Conservation (phyloP, 1,140 invertebrate genomes). For the Oryctes rhinoceros region DNA sequence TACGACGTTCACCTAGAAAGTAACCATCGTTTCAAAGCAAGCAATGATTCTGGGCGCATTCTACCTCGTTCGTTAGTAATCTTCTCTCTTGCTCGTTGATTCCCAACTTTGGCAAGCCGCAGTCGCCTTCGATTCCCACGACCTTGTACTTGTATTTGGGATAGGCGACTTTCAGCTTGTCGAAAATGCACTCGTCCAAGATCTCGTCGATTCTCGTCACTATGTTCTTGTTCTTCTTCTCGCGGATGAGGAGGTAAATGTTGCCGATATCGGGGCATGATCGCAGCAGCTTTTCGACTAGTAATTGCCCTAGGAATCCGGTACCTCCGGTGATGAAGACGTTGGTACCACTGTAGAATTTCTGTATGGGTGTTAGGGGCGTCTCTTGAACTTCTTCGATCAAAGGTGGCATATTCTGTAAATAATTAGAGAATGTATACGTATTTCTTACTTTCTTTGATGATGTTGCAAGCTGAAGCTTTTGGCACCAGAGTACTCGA, state of each 20-base stretch:
- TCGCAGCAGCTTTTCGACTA: slow-evolving; percentile 84
- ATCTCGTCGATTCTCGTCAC: slow-evolving; percentile 69
- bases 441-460: no score
- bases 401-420: slow-evolving; percentile 17
- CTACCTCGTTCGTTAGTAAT: slow-evolving; percentile 68
- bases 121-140: slow-evolving; percentile 71
- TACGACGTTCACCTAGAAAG: slow-evolving; percentile 7
- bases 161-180: slow-evolving; percentile 48
- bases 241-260: slow-evolving; percentile 80
- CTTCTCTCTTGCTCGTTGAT: slow-evolving; percentile 68
- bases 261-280: slow-evolving; percentile 76
- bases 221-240: slow-evolving; percentile 79
- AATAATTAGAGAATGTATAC: no score
- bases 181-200: slow-evolving; percentile 67
- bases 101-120: slow-evolving; percentile 69
- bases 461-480: no score
- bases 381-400: neutral
- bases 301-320: slow-evolving; percentile 75
- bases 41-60: no score
- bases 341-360: slow-evolving; percentile 67
- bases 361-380: slow-evolving; percentile 54
- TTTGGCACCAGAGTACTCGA: no score
- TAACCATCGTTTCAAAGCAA: neutral
- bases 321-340: slow-evolving; percentile 77
- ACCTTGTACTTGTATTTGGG: slow-evolving; percentile 76